These are phyloP conservation scores for Parasteatoda tepidariorum DNA, from an alignment of 1,140 invertebrate genomes.

Conservation along the genomic window DNA sequence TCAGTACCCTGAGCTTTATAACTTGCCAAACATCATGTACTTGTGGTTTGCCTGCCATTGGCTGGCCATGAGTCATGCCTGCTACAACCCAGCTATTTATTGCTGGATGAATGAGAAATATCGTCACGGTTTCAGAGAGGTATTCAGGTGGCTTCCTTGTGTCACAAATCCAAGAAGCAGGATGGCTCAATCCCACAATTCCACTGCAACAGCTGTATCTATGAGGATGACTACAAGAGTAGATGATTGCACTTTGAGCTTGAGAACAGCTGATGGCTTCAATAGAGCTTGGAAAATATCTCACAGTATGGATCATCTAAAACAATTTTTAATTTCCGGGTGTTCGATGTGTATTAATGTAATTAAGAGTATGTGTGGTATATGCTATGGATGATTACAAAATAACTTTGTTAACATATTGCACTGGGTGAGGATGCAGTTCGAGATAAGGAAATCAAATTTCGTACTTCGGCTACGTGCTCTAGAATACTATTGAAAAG, in stretches of 20 bases:
- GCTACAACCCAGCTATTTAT: slow-evolving; percentile 94
- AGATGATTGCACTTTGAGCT: neutral
- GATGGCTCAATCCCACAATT: neutral
- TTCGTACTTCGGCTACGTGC: no score
- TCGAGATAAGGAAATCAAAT: no score
- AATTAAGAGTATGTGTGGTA: no score
- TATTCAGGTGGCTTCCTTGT: slow-evolving; percentile 47
- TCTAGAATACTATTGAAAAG: no score
- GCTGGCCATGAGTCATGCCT: slow-evolving; percentile 91
- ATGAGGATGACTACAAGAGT: slow-evolving; percentile 15
- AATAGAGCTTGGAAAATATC: slow-evolving; percentile 31
- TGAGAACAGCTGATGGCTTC: neutral
- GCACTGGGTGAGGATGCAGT: no score
- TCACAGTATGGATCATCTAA: slow-evolving; percentile 7
- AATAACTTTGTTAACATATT: no score
- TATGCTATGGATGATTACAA: no score
- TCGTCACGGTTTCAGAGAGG: slow-evolving; percentile 70
- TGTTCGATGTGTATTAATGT: no score
- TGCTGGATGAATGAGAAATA: slow-evolving; percentile 91
- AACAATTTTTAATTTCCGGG: no score
- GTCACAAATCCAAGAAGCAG: neutral
- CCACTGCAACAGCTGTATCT: slow-evolving; percentile 22
- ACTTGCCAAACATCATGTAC: slow-evolving; percentile 72
- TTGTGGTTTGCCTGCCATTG: slow-evolving; percentile 84
- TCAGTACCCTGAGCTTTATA: slow-evolving; percentile 65